A percentile compares a stretch with the other conserved stretches of the same genome.
These are phyloP conservation scores for Pegea sp. DNA, from an alignment of 23 tunicate genomes.

Conservation along the genomic window DNA sequence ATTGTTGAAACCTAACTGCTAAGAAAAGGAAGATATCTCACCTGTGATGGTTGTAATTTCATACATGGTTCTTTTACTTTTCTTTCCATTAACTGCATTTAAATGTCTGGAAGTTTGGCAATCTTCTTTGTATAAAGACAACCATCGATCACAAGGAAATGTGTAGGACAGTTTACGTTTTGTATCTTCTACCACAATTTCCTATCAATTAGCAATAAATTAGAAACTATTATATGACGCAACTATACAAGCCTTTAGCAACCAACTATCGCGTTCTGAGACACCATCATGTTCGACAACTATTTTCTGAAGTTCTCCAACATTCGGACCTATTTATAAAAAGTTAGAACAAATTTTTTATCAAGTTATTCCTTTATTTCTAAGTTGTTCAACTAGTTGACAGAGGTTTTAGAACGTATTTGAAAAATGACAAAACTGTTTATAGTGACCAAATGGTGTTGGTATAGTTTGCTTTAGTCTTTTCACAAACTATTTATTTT, in stretches of 20 bases:
- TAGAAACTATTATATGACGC: neutral
- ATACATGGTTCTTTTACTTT: conserved; percentile 38
- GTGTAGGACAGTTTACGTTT: conserved; percentile 55
- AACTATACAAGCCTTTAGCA: conserved; percentile 27
- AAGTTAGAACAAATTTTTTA: too few species aligned
- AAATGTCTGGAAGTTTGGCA: conserved; percentile 66
- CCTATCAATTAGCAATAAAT: conserved; percentile 7
- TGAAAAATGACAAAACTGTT: neutral
- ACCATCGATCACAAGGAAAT: conserved; percentile 84
- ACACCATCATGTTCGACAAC: conserved; percentile 91
- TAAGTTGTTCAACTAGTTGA: neutral
- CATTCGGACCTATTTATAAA: conserved; percentile 32
- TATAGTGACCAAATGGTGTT: neutral
- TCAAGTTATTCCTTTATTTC: too few species aligned
- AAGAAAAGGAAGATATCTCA: conserved; percentile 1
- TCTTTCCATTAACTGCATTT: conserved; percentile 46
- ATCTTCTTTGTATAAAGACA: conserved; percentile 82
- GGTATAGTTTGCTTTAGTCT: too few species aligned
- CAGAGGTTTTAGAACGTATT: neutral
- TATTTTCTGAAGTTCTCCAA: conserved; percentile 70
- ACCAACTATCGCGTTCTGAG: conserved; percentile 89
- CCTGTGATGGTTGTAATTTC: conserved; percentile 87
- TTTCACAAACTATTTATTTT: too few species aligned
- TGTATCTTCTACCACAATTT: conserved; percentile 38
- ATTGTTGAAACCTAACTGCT: neutral